Base-by-base conservation (phyloP, 2,113 vertebrate genomes). In the Falco punctatus region DNA sequence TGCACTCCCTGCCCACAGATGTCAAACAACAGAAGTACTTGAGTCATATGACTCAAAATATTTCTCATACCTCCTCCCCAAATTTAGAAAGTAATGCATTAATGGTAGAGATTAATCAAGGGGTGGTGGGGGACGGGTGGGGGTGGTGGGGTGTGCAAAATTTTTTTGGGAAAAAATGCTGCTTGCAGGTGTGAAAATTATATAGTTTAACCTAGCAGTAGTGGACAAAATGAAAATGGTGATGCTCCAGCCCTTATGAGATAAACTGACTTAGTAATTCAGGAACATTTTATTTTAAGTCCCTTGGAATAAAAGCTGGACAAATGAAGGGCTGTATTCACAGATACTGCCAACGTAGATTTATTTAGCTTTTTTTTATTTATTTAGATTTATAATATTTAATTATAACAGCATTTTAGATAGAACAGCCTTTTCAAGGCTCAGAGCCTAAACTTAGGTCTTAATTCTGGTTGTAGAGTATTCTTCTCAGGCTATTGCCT, bases 141-240 rank as follows among this genome's bases (percentile, higher is more conserved):
- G 42, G 42, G 42, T 42, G 42, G 42, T 6, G 42, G 42, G 11
- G 11, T 42, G 42, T 12, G 42, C 13, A 42, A 59, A 65, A 15
- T 7, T 5, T 11, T 12, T 7, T 0, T 13, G 2, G 0, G 6
- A 33, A 26, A 62, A 54, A 38, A 27, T 30, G 3, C 3, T 49
- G 83, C 23, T 78, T 3, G 12, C 6, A 42, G 10, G 9, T 32
- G 28, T 4, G 22, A 70, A 52, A 85, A 70, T 70, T 10, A 38
- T 14, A 28, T 8, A 24, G 30, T 83, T 80, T 66, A 33, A 32
- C 4, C 17, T 23, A 33, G 5, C 24, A 61, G 48, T 13, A 91
- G 15, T 27, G 64, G 32, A 6, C 18, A 46, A 87, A 83, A 40
- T 21, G 1, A 86, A 83, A 75, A 83, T 4, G 2, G 13, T 77